Percentiles rank a stretch among this genome's conserved stretches.
These are phyloP conservation scores for Seladonia tumulorum DNA, from an alignment of 2,888 invertebrate species.

Conservation along the genomic window DNA sequence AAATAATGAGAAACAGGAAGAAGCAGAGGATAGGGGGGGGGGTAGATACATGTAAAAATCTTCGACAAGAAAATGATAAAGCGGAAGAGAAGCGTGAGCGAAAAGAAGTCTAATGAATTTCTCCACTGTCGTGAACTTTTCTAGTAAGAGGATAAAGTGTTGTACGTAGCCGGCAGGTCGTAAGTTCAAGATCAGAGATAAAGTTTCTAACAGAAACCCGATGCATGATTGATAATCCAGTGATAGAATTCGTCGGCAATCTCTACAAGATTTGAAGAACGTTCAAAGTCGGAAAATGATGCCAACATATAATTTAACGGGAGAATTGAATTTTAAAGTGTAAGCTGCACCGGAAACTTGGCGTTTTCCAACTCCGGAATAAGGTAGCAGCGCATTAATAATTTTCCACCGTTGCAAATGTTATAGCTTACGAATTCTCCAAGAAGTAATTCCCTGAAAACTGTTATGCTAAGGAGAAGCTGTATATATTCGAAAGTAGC, in stretches of 20 bases:
- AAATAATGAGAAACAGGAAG: not conserved
- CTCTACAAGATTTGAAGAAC: not conserved
- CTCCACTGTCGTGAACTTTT: not conserved
- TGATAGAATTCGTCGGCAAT: not conserved
- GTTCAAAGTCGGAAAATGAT: not conserved
- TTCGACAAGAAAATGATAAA: not conserved
- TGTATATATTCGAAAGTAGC: not conserved
- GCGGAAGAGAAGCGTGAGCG: not conserved
- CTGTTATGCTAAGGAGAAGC: conserved; percentile 10
- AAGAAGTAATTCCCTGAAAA: conserved; percentile 5
- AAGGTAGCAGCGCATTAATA: conserved; percentile 32
- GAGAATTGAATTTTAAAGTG: conserved; percentile 7
- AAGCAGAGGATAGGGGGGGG: not conserved
- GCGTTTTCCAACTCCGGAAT: conserved; percentile 23
- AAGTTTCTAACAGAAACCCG: not conserved
- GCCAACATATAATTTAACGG: not conserved
- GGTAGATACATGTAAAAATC: conserved; percentile 11
- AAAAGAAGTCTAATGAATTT: not conserved
- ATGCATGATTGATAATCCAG: not conserved
- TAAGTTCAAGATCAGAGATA: not conserved
- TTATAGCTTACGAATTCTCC: conserved; percentile 25
- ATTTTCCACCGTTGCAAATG: conserved; percentile 27
- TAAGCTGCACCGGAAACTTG: conserved; percentile 17
- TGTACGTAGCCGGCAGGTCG: not conserved
- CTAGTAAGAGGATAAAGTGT: not conserved